Evolutionary conservation across 2,113 vertebrate genomes (phyloP).

Genomic region (Pelobates fuscus): DNA sequence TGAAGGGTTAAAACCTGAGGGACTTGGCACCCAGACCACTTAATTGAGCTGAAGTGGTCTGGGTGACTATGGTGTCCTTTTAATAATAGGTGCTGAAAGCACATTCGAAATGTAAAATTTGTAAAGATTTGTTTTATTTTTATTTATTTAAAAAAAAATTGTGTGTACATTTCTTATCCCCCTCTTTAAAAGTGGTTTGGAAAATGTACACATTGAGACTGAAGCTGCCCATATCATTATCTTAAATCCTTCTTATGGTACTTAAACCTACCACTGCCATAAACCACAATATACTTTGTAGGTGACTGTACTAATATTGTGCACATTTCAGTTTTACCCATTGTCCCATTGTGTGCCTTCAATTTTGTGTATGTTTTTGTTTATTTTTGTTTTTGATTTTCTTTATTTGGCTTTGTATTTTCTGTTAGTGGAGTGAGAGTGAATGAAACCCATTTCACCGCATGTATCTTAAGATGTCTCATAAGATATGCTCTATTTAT

Average conservation of each 20-base stretch:
- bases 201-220: not conserved
- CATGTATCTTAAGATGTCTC: not conserved
- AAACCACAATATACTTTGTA: not conserved
- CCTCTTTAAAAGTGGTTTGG: not conserved
- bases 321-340: not conserved
- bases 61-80: no score
- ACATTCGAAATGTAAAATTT: not conserved
- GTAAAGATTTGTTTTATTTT: not conserved
- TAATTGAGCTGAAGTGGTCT: no score
- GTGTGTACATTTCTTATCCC: no score
- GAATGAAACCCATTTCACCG: not conserved
- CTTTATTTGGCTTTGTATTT: not conserved
- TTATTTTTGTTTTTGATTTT: no score
- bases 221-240: not conserved
- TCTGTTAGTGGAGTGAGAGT: not conserved
- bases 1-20: no score
- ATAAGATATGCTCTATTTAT: no score
- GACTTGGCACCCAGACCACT: no score
- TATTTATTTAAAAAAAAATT: no score
- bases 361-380: not conserved
- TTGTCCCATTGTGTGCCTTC: not conserved
- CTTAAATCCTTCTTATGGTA: not conserved
- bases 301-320: no score
- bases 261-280: not conserved
- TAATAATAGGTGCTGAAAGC: constrained; percentile 17